Evolutionary conservation across 2,797 vertebrate genomes (phyloP).

Genomic region (Myioborus melanocephalus): DNA sequence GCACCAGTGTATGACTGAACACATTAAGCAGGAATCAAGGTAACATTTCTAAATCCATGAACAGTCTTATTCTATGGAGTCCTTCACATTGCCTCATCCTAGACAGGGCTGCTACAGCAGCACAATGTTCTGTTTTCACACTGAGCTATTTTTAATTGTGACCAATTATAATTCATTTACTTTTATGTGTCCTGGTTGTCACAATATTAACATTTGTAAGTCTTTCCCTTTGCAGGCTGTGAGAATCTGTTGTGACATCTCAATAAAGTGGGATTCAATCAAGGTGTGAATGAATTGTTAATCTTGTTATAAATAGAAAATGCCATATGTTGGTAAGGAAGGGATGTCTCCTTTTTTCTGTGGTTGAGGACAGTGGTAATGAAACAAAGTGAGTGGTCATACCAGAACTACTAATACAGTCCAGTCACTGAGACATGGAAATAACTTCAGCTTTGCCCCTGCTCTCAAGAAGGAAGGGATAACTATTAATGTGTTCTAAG

Average conservation of each 20-base stretch:
- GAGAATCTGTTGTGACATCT: constrained; percentile 80
- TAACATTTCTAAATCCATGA: constrained; percentile 8
- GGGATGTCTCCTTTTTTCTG: constrained; percentile 36
- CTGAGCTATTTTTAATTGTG: constrained; percentile 75
- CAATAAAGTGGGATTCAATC: constrained; percentile 78
- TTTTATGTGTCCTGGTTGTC: constrained; percentile 76
- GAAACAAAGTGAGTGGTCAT: constrained; percentile 58
- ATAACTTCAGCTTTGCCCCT: neutral
- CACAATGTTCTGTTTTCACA: constrained; percentile 68
- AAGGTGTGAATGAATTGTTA: constrained; percentile 80
- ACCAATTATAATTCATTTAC: constrained; percentile 77
- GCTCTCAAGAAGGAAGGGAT: neutral
- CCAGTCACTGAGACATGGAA: neutral
- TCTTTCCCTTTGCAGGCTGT: constrained; percentile 71
- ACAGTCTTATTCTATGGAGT: neutral
- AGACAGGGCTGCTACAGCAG: neutral
- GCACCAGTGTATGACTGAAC: constrained; percentile 53
- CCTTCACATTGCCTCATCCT: neutral
- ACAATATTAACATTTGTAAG: constrained; percentile 78
- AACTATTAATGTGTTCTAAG: neutral
- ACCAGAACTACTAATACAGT: constrained; percentile 26
- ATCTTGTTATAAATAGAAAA: constrained; percentile 78
- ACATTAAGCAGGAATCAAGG: constrained; percentile 26
- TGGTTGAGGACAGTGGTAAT: constrained; percentile 59
- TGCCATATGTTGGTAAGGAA: constrained; percentile 73